Percentiles rank a stretch among this genome's conserved stretches.
These are phyloP conservation scores for Heliconius erato DNA, from an alignment of 2,888 invertebrate genomes.

Conservation along the genomic window DNA sequence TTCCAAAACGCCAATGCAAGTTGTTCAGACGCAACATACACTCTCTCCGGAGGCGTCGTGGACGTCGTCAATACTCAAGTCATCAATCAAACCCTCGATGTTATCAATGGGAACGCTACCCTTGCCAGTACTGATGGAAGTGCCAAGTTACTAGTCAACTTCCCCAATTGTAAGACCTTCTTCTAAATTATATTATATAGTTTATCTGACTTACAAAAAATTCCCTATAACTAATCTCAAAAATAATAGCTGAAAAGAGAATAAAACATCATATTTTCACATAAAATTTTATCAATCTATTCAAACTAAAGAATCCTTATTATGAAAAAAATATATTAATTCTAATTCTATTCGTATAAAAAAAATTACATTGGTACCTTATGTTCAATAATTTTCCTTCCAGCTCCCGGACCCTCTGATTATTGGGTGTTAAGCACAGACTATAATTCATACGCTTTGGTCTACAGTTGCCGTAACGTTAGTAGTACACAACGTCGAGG, in stretches of 20 bases:
- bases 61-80: conserved; percentile 68
- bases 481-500: conserved; percentile 70
- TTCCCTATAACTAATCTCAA: background rate
- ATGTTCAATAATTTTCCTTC: conserved; percentile 26
- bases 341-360: no score
- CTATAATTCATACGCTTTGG: conserved; percentile 85
- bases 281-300: background rate
- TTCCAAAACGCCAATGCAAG: conserved; percentile 63
- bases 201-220: background rate
- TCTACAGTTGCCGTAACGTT: conserved; percentile 86
- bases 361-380: no score
- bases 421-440: conserved; percentile 80
- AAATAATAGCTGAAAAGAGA: no score
- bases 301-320: background rate
- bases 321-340: no score
- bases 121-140: conserved; percentile 84
- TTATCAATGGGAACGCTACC: conserved; percentile 62
- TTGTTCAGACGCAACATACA: conserved; percentile 67
- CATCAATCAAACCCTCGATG: conserved; percentile 58
- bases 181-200: background rate
- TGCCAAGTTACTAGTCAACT: conserved; percentile 87
- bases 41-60: conserved; percentile 56
- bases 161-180: conserved; percentile 73
- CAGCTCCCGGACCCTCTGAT: conserved; percentile 52
- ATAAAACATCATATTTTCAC: no score